These are phyloP conservation scores for Thalassophryne amazonica DNA, from an alignment of 2,797 vertebrate genomes.

Conservation along the genomic window DNA sequence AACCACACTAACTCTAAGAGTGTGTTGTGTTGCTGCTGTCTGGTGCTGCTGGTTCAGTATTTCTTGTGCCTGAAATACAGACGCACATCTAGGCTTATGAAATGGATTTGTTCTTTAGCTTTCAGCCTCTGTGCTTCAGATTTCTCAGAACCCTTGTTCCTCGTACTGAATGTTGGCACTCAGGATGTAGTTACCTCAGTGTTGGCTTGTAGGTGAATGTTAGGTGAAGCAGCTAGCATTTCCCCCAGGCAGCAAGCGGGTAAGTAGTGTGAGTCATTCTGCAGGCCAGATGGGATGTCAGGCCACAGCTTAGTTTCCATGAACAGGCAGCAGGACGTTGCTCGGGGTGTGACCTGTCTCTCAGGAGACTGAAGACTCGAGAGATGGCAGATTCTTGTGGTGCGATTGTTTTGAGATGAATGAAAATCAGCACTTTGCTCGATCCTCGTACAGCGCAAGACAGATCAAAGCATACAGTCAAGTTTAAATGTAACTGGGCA, in stretches of 20 bases:
- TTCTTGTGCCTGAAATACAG: too few species aligned
- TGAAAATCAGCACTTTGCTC: neutral
- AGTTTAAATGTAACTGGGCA: too few species aligned
- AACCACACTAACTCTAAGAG: too few species aligned
- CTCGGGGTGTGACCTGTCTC: conserved; percentile 23
- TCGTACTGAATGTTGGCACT: conserved; percentile 14
- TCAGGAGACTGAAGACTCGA: conserved; percentile 10
- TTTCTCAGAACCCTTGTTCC: conserved; percentile 6
- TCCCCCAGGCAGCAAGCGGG: conserved; percentile 31
- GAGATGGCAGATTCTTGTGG: conserved; percentile 3
- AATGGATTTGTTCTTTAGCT: neutral
- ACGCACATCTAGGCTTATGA: too few species aligned
- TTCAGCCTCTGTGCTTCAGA: neutral
- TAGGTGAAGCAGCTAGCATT: conserved; percentile 48
- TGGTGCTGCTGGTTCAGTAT: too few species aligned
- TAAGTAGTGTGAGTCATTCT: conserved; percentile 52
- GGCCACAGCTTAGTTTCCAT: conserved; percentile 44
- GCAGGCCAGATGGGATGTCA: conserved; percentile 47
- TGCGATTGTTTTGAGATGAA: conserved; percentile 11
- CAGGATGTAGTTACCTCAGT: conserved; percentile 42
- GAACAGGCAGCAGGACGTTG: conserved; percentile 22
- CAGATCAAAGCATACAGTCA: too few species aligned
- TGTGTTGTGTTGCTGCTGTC: too few species aligned
- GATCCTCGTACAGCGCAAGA: too few species aligned
- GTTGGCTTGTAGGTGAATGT: conserved; percentile 31